Conservation (phyloP, 2,888 invertebrate species). For the Prenolepis imparis region DNA sequence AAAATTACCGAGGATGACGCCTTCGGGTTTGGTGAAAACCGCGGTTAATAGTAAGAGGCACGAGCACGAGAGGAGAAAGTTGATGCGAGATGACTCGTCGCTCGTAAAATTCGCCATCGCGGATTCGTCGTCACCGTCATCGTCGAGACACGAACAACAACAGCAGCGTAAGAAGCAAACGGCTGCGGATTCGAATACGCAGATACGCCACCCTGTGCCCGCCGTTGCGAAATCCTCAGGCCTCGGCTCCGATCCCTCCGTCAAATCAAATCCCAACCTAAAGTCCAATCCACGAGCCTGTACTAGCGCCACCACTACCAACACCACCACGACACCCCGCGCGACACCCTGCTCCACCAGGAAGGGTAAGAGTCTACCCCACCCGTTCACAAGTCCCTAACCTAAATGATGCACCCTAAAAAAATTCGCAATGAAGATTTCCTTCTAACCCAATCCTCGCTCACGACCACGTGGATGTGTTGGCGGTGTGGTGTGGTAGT, state of each 20-base stretch:
- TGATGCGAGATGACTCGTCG: conserved; percentile 86
- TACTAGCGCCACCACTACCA: conserved; percentile 85
- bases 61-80: conserved; percentile 87
- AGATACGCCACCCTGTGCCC: conserved; percentile 86
- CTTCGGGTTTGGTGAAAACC: conserved; percentile 89
- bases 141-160: conserved; percentile 64
- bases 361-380: conserved; percentile 86
- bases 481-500: conserved; percentile 86
- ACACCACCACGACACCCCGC: conserved; percentile 87
- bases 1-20: conserved; percentile 86
- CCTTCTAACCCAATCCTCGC: conserved; percentile 83
- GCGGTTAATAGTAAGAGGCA: conserved; percentile 89
- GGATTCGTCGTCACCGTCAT: conserved; percentile 58
- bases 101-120: conserved; percentile 85
- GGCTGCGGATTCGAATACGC: conserved; percentile 85
- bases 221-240: conserved; percentile 75
- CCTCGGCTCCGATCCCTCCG: conserved; percentile 70
- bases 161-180: conserved; percentile 86
- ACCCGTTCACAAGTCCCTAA: conserved; percentile 81
- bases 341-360: conserved; percentile 86
- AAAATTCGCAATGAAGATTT: conserved; percentile 73
- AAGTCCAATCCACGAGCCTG: conserved; percentile 85
- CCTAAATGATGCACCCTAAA: conserved; percentile 75
- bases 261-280: conserved; percentile 78
- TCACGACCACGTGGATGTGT: conserved; percentile 86